Evolutionary conservation across 1,140 invertebrate species (phyloP), one percentile per base, ranked within the genome.

Genomic region (Dendrolimus kikuchii): DNA sequence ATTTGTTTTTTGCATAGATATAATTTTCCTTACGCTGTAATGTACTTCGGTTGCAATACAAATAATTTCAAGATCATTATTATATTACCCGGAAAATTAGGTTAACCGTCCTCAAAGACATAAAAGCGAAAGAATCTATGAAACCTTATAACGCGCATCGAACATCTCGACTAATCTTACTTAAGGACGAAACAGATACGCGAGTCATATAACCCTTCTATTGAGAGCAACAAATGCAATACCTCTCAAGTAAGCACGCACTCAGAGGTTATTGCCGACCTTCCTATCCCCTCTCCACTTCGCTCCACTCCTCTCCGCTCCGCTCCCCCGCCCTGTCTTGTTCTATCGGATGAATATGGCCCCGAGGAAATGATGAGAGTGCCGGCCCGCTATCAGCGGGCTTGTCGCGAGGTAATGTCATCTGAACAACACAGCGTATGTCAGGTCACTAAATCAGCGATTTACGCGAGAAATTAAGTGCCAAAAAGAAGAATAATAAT

Each of bases 311-410:
- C 39, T 7, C 40, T 10, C 43, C 36, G 7, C 39, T 48, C 37
- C 9, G 41, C 37, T 44, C 53, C 49, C 52, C 56, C 59, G 47
- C 55, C 55, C 49, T 57, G 60, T 59, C 60, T 60, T 53, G 57
- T 62, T 46, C 55, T 54, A 63, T 69, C 60, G 63, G 67, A 67
- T 71, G 70, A 79, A 80, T 77, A 74, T 64, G 69, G 64, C 79
- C 79, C 77, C 57, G 57, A 82, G 79, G 75, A 82, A 82, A 80
- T 82, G 71, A 80, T 64, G 72, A 67, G 68, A 81, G 78, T 81
- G 71, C 44, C 51, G 46, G 64, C 64, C 62, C 42, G 55, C 67
- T 53, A 64, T 64, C 56, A 57, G 40, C 47, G 51, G n/a, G 48
- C 53, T 50, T 62, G 60, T 61, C 55, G 55, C 45, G 40, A 42